These are phyloP conservation scores for Rhodinocichla rosea DNA, from an alignment of 2,113 vertebrate genomes.

Conservation along the genomic window DNA sequence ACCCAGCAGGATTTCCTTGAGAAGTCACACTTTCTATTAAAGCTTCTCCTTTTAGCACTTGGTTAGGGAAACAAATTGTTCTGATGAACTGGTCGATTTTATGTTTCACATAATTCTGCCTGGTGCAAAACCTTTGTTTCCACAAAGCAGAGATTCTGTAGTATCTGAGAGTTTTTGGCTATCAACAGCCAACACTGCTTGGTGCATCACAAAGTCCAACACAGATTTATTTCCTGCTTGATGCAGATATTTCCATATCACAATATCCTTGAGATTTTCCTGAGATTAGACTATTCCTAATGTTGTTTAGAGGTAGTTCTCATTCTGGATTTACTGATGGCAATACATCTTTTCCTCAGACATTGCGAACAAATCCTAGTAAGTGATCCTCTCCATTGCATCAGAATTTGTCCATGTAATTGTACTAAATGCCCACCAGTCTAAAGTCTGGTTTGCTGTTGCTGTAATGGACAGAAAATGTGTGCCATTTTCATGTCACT, in stretches of 20 bases:
- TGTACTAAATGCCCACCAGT: background rate
- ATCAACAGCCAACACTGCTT: background rate
- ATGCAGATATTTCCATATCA: background rate
- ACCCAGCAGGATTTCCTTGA: constrained; percentile 41
- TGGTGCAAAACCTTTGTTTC: background rate
- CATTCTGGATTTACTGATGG: background rate
- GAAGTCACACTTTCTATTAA: constrained; percentile 41
- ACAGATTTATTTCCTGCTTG: background rate
- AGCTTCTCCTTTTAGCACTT: constrained; percentile 1
- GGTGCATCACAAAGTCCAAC: background rate
- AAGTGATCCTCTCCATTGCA: background rate
- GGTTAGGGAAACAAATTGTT: constrained; percentile 1
- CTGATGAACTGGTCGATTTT: background rate
- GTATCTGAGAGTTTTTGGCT: background rate
- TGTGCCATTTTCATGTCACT: background rate
- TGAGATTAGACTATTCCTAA: background rate
- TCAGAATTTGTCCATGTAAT: background rate
- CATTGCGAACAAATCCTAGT: background rate
- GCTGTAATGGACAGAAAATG: background rate
- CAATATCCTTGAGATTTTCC: background rate
- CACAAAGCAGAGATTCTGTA: background rate
- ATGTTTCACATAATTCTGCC: background rate
- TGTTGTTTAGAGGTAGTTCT: background rate
- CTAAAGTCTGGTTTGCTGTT: background rate
- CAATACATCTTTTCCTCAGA: background rate